Conservation (phyloP, 2,113 vertebrate species). For the Gopherus flavomarginatus region DNA sequence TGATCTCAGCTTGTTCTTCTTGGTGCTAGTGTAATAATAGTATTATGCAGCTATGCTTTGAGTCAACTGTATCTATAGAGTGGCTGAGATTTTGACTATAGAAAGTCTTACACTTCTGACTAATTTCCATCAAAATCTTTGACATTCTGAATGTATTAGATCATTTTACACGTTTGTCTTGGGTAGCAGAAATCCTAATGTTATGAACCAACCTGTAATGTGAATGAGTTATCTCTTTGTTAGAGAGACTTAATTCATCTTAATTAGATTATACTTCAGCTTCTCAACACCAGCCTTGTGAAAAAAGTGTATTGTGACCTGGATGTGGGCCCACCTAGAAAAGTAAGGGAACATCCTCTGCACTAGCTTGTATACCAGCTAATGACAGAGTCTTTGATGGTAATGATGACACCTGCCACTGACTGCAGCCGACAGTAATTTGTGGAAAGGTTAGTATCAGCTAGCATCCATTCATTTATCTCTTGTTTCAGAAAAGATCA, state of each 20-base stretch:
- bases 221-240: background rate
- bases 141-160: background rate
- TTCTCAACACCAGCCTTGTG: background rate
- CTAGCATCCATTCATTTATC: background rate
- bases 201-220: slow-evolving; percentile 7
- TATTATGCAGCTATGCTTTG: background rate
- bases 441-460: background rate
- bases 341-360: background rate
- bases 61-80: background rate
- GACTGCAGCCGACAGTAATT: background rate
- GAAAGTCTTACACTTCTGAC: background rate
- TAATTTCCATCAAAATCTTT: too few relatives aligned
- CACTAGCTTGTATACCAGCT: background rate
- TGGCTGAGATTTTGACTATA: background rate
- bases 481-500: background rate
- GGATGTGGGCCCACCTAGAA: background rate
- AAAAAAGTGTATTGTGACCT: background rate
- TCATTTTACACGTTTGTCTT: background rate
- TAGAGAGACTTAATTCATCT: slow-evolving; percentile 25
- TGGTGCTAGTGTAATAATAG: background rate
- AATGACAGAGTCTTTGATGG: background rate
- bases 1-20: background rate
- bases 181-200: slow-evolving; percentile 20
- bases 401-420: background rate
- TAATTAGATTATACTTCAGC: slow-evolving; percentile 27